A percentile compares a stretch with the other conserved stretches of the same genome.
Conservation (phyloP, 2,797 vertebrate genomes). For the Pelochelys cantorii region DNA sequence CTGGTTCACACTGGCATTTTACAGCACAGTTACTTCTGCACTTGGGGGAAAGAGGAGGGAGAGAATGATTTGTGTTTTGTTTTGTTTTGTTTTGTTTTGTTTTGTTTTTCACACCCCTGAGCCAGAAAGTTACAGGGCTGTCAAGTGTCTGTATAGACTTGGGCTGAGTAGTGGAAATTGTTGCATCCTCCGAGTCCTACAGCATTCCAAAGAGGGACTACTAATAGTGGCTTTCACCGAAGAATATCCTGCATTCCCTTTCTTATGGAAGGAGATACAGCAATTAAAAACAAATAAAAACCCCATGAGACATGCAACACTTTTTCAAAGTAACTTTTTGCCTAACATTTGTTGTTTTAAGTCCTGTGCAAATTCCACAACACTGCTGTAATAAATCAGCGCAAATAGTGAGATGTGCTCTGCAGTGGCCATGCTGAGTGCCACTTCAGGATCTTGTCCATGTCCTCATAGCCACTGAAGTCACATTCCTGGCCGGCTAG, state of each 20-base stretch:
- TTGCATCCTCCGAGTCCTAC: not conserved
- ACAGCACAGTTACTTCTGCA: too few species aligned
- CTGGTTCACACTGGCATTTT: too few species aligned
- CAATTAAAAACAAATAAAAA: not conserved
- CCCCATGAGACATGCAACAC: not conserved
- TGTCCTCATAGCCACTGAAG: not conserved
- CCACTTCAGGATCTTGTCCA: not conserved
- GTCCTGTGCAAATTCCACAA: not conserved
- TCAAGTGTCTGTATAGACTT: too few species aligned
- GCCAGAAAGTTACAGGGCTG: too few species aligned
- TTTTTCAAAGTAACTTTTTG: not conserved
- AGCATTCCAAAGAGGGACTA: not conserved
- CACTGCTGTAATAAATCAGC: not conserved
- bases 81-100: too few species aligned
- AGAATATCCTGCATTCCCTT: not conserved
- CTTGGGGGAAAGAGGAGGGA: too few species aligned
- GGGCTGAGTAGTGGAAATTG: not conserved
- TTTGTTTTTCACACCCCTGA: too few species aligned
- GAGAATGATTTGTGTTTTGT: too few species aligned
- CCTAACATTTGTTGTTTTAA: not conserved
- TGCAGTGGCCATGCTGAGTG: not conserved
- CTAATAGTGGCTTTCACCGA: not conserved
- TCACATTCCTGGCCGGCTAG: not conserved
- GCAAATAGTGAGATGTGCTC: not conserved
- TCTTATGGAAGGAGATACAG: not conserved